These are phyloP conservation scores for Bradysia coprophila DNA, from an alignment of 1,140 invertebrate species.

Conservation along the genomic window DNA sequence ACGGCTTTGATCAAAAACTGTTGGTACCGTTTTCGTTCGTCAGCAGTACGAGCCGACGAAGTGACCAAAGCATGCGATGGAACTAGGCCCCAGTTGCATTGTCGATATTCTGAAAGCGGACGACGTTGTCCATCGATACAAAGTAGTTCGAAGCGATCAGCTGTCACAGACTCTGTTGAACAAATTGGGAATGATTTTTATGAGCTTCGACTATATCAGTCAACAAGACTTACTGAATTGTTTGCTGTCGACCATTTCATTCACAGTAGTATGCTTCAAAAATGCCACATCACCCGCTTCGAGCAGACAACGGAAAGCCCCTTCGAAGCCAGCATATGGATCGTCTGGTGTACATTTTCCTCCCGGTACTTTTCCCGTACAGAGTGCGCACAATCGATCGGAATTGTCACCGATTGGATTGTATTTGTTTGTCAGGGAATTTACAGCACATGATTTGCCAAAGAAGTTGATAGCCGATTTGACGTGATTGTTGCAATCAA, in stretches of 20 bases:
- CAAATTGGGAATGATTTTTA: conserved; percentile 5
- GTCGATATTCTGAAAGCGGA: conserved; percentile 46
- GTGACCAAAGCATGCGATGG: conserved; percentile 77
- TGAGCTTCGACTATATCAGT: not conserved
- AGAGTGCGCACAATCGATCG: conserved; percentile 64
- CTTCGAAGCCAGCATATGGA: conserved; percentile 78
- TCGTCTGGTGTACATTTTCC: conserved; percentile 69
- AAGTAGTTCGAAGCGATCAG: conserved; percentile 63
- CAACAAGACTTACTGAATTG: conserved; percentile 31
- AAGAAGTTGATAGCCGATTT: conserved; percentile 84
- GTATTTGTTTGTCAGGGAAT: conserved; percentile 77
- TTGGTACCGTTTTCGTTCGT: conserved; percentile 38
- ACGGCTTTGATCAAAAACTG: conserved; percentile 33
- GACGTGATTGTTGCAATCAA: conserved; percentile 92
- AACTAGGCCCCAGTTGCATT: conserved; percentile 76
- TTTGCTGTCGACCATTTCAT: conserved; percentile 40
- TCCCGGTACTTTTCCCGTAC: conserved; percentile 55
- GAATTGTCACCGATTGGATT: conserved; percentile 81
- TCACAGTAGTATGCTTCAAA: conserved; percentile 68
- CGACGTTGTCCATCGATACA: conserved; percentile 64
- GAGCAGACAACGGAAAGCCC: conserved; percentile 73
- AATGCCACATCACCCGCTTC: conserved; percentile 85
- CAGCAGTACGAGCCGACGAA: conserved; percentile 49
- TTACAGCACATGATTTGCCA: conserved; percentile 79
- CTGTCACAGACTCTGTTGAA: conserved; percentile 30